Conservation (phyloP, 1,140 invertebrate species). For the Eriocheir sinensis region DNA sequence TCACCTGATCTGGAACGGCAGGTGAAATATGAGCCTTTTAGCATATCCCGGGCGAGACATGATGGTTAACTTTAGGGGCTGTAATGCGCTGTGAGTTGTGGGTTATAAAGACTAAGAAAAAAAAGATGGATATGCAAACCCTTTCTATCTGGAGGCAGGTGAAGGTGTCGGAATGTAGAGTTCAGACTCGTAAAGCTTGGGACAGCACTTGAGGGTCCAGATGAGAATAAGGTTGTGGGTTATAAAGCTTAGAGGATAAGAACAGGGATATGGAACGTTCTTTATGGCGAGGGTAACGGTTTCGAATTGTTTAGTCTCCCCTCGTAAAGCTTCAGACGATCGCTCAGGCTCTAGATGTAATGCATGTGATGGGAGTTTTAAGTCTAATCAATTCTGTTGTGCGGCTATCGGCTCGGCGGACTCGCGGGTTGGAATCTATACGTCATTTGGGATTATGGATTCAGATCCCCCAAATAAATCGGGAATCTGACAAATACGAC, state of each 20-base stretch:
- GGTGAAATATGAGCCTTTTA: slow-evolving; percentile 25
- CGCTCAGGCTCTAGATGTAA: slow-evolving; percentile 4
- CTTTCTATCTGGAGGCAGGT: background rate
- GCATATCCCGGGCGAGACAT: background rate
- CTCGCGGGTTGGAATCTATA: background rate
- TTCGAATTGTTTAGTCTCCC: too few relatives aligned
- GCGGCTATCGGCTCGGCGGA: background rate
- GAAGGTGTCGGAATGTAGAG: background rate
- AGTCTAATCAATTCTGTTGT: slow-evolving; percentile 13
- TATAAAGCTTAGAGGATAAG: too few relatives aligned
- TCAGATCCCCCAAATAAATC: background rate
- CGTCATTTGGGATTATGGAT: background rate
- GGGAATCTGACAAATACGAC: background rate
- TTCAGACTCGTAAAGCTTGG: background rate
- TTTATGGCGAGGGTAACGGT: too few relatives aligned
- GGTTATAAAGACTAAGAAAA: too few relatives aligned
- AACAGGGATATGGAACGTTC: too few relatives aligned
- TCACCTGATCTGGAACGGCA: slow-evolving; percentile 8
- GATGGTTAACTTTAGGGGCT: background rate
- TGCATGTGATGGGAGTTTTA: background rate
- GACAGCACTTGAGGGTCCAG: background rate
- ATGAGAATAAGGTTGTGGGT: too few relatives aligned
- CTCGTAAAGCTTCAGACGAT: background rate
- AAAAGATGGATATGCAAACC: too few relatives aligned
- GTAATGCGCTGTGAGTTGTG: background rate